These are phyloP conservation scores for Malthinus flaveolus DNA, from an alignment of 2,888 invertebrate genomes.

Conservation along the genomic window DNA sequence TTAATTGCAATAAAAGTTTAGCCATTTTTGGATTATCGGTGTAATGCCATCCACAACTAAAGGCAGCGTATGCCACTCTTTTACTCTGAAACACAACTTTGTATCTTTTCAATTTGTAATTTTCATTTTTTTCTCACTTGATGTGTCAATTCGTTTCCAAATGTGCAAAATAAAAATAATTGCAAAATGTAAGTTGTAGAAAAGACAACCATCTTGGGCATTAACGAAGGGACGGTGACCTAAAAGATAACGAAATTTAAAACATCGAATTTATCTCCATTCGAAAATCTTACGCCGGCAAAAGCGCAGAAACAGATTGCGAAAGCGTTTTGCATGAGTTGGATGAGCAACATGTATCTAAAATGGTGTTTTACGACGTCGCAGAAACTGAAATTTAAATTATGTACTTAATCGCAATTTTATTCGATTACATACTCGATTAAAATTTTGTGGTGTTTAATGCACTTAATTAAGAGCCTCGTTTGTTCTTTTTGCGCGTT, in stretches of 20 bases:
- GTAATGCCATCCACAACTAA: constrained; percentile 14
- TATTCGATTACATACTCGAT: constrained; percentile 2
- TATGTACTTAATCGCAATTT: background rate
- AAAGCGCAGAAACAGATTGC: constrained; percentile 9
- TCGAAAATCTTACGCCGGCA: constrained; percentile 1
- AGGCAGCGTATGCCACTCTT: constrained; percentile 10
- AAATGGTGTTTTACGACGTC: constrained; percentile 9
- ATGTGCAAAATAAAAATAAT: constrained; percentile 9
- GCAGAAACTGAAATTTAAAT: constrained; percentile 4
- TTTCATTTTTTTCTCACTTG: constrained; percentile 1
- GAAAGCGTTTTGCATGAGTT: constrained; percentile 11
- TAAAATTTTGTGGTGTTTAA: constrained; percentile 5
- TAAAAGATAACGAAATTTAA: background rate
- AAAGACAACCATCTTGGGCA: constrained; percentile 11
- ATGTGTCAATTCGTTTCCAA: constrained; percentile 7
- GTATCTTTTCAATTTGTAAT: background rate
- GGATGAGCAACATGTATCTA: constrained; percentile 8
- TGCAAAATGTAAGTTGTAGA: constrained; percentile 5
- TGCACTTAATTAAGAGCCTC: background rate
- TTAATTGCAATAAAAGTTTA: background rate
- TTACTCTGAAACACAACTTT: constrained; percentile 6
- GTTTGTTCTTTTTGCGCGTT: too few species aligned
- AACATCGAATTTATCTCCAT: background rate
- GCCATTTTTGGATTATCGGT: background rate
- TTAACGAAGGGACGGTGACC: constrained; percentile 2